Evolutionary conservation across 2,113 vertebrate species (phyloP), one percentile per base, ranked within the genome.

Genomic region (Heterotis niloticus): DNA sequence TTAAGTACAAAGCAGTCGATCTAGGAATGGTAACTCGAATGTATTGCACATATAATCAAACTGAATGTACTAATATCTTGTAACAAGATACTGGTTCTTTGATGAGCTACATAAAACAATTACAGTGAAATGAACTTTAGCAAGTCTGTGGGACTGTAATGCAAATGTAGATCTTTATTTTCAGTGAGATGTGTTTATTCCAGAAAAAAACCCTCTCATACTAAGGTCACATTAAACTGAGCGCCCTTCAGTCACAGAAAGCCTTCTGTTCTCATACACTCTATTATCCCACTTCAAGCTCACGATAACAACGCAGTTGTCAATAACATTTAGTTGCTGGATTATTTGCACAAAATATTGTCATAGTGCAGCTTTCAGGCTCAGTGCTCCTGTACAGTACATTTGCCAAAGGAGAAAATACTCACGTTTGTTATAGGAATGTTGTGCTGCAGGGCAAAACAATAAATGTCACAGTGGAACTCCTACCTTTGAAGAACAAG

Each of bases 401-500:
- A 23, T 7, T 28, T 57, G 56, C 54, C 51, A 54, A 74, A 59
- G 24, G 13, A 24, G 13, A 59, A 24, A 74, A 59, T 57, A 9
- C 57, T 59, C 23, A 52, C 44, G 56, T 52, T 51, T 28, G 20
- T 78, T 78, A 34, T 24, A 59, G 52, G 64, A 75, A 65, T 57
- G 77, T 69, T 13, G 71, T 77, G 78, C 64, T 81, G 44, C 78
- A 64, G 60, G 14, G 79, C 54, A 74, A 52, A 72, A 78, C 80
- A 66, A 70, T 78, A 87, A 87, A 87, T 83, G 86, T 83, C 84
- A 84, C 57, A 9, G 10, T 20, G 12, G 86, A 84, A 87, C 76
- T 89, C 88, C 80, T 64, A 80, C 83, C 87, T 91, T 90, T 91
- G 90, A 90, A 91, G 90, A 88, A 88, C 82, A 89, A 89, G 88